phyloP scores from a whole-genome alignment of 1,140 invertebrate species.

The Atopsyche davidsoni region DNA sequence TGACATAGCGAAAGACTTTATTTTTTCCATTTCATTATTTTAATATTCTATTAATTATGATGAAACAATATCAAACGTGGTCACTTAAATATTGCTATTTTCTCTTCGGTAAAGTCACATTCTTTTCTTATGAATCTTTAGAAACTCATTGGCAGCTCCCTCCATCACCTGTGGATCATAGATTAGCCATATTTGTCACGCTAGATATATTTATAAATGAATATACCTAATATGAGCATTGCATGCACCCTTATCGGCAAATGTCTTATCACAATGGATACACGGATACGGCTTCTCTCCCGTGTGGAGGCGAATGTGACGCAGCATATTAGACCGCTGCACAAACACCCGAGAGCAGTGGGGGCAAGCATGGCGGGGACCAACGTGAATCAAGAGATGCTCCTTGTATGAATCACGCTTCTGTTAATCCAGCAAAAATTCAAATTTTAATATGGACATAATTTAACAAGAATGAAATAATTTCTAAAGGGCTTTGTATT shows the following conservation, averaged over 20 bases:
- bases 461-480: no score
- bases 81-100: no score
- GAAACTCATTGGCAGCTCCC: no score
- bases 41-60: no score
- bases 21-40: no score
- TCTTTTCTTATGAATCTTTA: no score
- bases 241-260: slow-evolving; percentile 52
- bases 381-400: slow-evolving; percentile 50
- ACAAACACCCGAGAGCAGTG: slow-evolving; percentile 52
- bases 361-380: slow-evolving; percentile 49
- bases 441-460: no score
- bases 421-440: slow-evolving; percentile 32
- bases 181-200: slow-evolving; percentile 33
- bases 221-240: slow-evolving; percentile 50
- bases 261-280: slow-evolving; percentile 46
- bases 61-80: no score
- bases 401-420: slow-evolving; percentile 51
- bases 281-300: slow-evolving; percentile 53
- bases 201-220: slow-evolving; percentile 35
- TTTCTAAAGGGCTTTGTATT: background rate
- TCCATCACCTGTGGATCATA: no score
- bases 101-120: no score
- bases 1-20: no score
- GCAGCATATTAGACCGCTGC: slow-evolving; percentile 51
- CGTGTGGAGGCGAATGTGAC: slow-evolving; percentile 51